Percentiles rank a stretch among this genome's conserved stretches.
These are phyloP conservation scores for Apogon talboti DNA, from an alignment of 2,797 vertebrate species.

Conservation along the genomic window DNA sequence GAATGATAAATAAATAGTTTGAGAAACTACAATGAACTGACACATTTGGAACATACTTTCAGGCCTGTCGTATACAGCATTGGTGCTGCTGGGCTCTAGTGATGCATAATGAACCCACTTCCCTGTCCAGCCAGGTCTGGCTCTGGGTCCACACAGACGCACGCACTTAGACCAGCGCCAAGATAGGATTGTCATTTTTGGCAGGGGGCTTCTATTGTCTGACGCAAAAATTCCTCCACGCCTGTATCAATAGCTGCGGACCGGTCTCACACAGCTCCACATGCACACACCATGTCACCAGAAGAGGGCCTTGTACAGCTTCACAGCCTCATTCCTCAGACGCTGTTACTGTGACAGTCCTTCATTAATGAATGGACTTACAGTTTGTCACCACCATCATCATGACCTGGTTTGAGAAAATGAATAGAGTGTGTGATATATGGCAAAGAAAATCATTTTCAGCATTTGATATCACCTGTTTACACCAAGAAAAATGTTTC, in stretches of 20 bases:
- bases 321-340: neutral
- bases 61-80: too few species aligned
- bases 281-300: constrained; percentile 26
- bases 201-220: constrained; percentile 49
- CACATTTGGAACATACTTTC: too few species aligned
- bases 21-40: too few species aligned
- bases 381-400: neutral
- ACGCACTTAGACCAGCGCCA: constrained; percentile 20
- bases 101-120: constrained; percentile 22
- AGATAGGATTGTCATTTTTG: constrained; percentile 62
- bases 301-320: constrained; percentile 38
- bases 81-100: neutral
- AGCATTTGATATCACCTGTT: neutral
- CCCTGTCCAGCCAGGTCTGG: constrained; percentile 6
- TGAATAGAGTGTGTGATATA: neutral
- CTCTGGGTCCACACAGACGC: constrained; percentile 6
- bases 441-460: neutral
- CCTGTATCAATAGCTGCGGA: constrained; percentile 51
- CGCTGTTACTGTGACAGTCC: constrained; percentile 2
- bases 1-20: too few species aligned
- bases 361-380: constrained; percentile 5
- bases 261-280: neutral
- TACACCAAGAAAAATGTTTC: too few species aligned
- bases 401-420: too few species aligned
- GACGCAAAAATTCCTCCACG: constrained; percentile 62